Evolutionary conservation across 2,888 invertebrate genomes (phyloP).

Genomic region (Hydriomena furcata): DNA sequence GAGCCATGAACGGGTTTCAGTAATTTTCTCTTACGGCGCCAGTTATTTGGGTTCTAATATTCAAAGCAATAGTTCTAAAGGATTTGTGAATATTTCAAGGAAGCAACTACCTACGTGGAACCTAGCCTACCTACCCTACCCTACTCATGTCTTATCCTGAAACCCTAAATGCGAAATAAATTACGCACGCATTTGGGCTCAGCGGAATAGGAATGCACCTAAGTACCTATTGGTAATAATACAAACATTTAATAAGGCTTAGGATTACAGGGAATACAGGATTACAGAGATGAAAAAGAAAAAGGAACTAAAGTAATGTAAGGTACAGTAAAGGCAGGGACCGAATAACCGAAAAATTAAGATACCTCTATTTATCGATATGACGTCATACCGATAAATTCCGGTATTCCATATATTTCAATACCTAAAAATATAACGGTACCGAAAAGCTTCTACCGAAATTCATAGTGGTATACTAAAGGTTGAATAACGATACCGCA

Average conservation of each 20-base stretch:
- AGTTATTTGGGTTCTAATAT: conserved; percentile 40
- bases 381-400: too few species aligned
- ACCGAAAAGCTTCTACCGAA: too few species aligned
- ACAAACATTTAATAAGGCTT: neutral
- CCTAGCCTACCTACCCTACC: too few species aligned
- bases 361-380: too few species aligned
- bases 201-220: neutral
- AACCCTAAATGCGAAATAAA: conserved; percentile 11
- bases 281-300: conserved; percentile 5
- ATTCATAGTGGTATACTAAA: too few species aligned
- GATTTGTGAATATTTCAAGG: conserved; percentile 49
- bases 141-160: too few species aligned
- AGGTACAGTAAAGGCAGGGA: too few species aligned
- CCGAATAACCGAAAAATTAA: too few species aligned
- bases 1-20: conserved; percentile 67
- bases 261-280: conserved; percentile 4
- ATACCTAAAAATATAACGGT: too few species aligned
- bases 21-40: conserved; percentile 54
- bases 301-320: conserved; percentile 9
- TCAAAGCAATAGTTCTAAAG: conserved; percentile 38
- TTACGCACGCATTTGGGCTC: conserved; percentile 4
- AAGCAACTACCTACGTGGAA: conserved; percentile 32
- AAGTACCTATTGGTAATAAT: too few species aligned
- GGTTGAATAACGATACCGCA: too few species aligned
- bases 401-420: too few species aligned